Percentiles rank a stretch among this genome's conserved stretches.
Evolutionary conservation across 2,113 vertebrate genomes (phyloP).

Genomic region (Apteryx owenii): DNA sequence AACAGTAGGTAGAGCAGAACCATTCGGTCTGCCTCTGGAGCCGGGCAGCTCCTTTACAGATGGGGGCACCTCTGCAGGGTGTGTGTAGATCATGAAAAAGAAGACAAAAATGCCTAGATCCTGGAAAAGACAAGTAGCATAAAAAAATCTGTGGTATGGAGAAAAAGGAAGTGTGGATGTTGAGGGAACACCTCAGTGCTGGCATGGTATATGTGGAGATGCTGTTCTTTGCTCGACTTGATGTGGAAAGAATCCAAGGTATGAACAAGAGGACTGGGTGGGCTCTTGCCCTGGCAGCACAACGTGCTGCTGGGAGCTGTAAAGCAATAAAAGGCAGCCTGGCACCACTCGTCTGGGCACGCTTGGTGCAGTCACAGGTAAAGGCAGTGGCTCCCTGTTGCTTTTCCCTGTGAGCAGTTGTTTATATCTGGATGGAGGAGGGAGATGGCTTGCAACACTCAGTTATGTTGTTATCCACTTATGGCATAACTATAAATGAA

Average conservation of each 20-base stretch:
- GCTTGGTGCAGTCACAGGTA: not conserved
- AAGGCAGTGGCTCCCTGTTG: not conserved
- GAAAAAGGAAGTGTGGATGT: not conserved
- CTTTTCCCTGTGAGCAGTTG: not conserved
- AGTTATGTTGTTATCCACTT: not conserved
- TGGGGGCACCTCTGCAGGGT: not conserved
- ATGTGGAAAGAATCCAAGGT: not conserved
- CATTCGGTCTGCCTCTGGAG: not conserved
- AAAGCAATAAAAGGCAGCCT: fast-evolving
- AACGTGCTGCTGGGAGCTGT: not conserved
- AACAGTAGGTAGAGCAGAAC: not conserved
- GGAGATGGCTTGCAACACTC: fast-evolving
- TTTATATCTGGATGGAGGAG: not conserved
- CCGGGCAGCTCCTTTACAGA: not conserved
- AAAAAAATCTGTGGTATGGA: not conserved
- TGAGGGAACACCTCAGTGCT: not conserved
- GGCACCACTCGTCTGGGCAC: not conserved
- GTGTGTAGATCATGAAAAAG: not conserved
- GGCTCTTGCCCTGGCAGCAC: not conserved
- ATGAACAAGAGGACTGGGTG: not conserved
- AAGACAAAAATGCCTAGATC: not conserved
- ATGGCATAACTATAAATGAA: not conserved
- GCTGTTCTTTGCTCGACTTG: not conserved
- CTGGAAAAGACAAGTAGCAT: not conserved
- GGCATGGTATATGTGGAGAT: not conserved